Evolutionary conservation across 2,888 invertebrate genomes (phyloP).

Genomic region (Pristionchus maxplancki): DNA sequence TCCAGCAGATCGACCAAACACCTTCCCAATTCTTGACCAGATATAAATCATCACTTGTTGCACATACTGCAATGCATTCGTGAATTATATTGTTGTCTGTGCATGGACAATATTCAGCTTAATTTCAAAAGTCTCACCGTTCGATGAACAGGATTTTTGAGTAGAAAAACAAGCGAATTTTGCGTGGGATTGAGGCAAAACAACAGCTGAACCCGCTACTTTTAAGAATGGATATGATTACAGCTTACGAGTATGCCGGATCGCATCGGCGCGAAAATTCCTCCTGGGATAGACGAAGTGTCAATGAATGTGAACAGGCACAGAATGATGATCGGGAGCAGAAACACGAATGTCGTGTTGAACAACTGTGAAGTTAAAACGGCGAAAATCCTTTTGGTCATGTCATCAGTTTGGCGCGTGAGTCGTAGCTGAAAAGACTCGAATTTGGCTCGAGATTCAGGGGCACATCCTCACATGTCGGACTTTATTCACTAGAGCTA

Average conservation of each 20-base stretch:
- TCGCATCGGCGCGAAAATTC: not conserved
- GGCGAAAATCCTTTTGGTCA: not conserved
- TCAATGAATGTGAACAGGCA: conserved; percentile 17
- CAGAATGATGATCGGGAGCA: not conserved
- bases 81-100: too few relatives aligned
- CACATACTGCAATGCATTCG: too few relatives aligned
- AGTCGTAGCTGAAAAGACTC: not conserved
- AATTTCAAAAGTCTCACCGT: not conserved
- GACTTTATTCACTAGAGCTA: not conserved
- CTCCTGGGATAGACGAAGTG: not conserved
- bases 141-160: not conserved
- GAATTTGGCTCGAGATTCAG: not conserved
- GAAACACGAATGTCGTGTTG: not conserved
- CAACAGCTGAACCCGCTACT: not conserved
- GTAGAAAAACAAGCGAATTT: not conserved
- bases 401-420: not conserved
- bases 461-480: not conserved
- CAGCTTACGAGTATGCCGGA: not conserved
- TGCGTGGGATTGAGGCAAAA: not conserved
- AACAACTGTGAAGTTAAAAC: not conserved
- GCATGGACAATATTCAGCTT: too few relatives aligned
- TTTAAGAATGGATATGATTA: too few relatives aligned
- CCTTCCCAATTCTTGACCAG: too few relatives aligned
- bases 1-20: too few relatives aligned
- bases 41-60: too few relatives aligned